These are phyloP conservation scores for Neoscelio sp. DNA, from an alignment of 2,888 invertebrate genomes.

Conservation along the genomic window DNA sequence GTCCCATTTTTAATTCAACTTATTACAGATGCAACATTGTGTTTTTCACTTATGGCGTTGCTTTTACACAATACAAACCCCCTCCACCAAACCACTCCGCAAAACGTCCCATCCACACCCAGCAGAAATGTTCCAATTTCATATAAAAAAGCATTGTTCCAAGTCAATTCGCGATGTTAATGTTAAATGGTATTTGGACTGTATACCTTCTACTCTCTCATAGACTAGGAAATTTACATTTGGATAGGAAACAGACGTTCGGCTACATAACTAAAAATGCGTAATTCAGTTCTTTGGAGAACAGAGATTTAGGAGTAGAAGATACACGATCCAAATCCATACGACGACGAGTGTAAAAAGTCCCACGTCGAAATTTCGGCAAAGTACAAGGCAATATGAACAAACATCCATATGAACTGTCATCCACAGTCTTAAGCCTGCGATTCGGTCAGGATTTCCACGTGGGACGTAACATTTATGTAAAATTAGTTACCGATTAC, in stretches of 20 bases:
- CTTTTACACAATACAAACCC: conserved; percentile 82
- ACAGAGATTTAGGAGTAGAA: background rate
- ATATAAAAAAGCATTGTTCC: conserved; percentile 81
- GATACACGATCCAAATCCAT: background rate
- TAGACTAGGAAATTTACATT: background rate
- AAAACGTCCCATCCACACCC: conserved; percentile 71
- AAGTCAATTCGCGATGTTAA: conserved; percentile 80
- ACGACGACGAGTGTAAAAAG: conserved; percentile 48
- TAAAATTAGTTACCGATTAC: conserved; percentile 81
- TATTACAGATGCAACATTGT: conserved; percentile 82
- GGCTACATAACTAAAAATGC: no score
- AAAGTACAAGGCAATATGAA: background rate
- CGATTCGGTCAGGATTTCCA: conserved; percentile 29
- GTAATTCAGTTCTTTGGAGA: background rate
- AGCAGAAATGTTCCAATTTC: conserved; percentile 76
- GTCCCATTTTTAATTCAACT: conserved; percentile 78
- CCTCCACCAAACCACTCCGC: conserved; percentile 68
- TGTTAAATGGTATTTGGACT: conserved; percentile 59
- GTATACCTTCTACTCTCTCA: conserved; percentile 14
- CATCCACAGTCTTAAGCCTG: conserved; percentile 9
- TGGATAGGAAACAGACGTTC: background rate
- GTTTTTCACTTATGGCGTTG: conserved; percentile 83
- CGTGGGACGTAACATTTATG: conserved; percentile 67
- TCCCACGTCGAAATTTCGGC: conserved; percentile 55
- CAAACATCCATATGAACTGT: conserved; percentile 3